Conservation (phyloP, 2,888 invertebrate genomes). For the Chaetogeoica ovagalla region DNA sequence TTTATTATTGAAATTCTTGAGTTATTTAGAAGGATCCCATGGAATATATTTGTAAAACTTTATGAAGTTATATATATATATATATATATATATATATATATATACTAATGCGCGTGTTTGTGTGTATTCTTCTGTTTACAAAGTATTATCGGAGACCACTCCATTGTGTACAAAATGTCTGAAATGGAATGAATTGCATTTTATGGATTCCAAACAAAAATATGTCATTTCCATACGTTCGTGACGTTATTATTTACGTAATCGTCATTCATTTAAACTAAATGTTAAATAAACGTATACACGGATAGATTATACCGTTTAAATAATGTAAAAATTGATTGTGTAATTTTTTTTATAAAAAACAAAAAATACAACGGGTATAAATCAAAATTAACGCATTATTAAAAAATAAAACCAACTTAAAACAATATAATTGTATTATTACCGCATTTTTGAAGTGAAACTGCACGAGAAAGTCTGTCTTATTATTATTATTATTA, state of each 20-base stretch:
- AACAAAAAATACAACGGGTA: not conserved
- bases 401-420: not conserved
- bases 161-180: constrained; percentile 14
- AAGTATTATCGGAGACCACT: not conserved
- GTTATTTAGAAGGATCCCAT: too few relatives aligned
- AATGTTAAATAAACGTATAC: not conserved
- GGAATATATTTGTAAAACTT: too few relatives aligned
- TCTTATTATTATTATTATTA: not conserved
- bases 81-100: too few relatives aligned
- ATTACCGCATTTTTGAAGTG: constrained; percentile 15
- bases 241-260: not conserved
- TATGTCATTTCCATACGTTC: not conserved
- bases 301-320: not conserved
- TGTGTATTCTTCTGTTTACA: not conserved
- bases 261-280: not conserved
- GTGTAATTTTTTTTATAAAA: not conserved
- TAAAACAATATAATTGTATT: constrained; percentile 21
- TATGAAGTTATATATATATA: too few relatives aligned
- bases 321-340: not conserved
- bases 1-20: too few relatives aligned
- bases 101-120: too few relatives aligned
- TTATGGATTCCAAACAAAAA: constrained; percentile 23
- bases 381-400: not conserved
- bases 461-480: constrained; percentile 24
- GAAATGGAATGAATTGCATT: not conserved